These are phyloP conservation scores for Sebastes nivosus DNA, from an alignment of 2,797 vertebrate species.

Conservation along the genomic window DNA sequence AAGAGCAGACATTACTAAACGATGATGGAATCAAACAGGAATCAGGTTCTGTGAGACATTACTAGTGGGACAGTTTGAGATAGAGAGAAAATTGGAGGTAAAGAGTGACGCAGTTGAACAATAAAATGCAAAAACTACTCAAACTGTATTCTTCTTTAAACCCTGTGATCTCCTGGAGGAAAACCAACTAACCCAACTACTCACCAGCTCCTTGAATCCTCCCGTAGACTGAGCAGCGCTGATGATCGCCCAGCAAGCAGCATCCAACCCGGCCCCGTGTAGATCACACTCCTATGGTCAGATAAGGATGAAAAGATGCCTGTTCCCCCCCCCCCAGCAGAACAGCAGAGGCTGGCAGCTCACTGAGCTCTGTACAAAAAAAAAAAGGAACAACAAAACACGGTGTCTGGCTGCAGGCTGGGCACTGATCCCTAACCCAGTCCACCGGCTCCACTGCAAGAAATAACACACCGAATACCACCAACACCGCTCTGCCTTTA, in stretches of 20 bases:
- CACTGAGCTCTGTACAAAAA: neutral
- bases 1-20: too few species aligned
- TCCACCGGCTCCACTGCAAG: constrained; percentile 32
- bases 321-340: neutral
- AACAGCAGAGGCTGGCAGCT: constrained; percentile 34
- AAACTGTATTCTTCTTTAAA: too few species aligned
- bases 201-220: constrained; percentile 31
- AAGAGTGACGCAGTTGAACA: too few species aligned
- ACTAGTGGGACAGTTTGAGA: neutral
- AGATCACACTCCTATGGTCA: constrained; percentile 5
- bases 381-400: neutral
- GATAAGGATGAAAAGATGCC: constrained; percentile 17
- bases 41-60: neutral
- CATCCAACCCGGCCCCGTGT: constrained; percentile 22
- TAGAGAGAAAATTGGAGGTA: too few species aligned
- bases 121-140: too few species aligned
- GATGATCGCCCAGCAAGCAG: neutral
- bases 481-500: too few species aligned
- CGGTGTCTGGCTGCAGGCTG: constrained; percentile 54
- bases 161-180: neutral
- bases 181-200: neutral
- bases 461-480: neutral
- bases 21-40: neutral
- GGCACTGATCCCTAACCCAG: constrained; percentile 20
- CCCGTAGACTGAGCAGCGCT: neutral